phyloP scores from a whole-genome alignment of 2,797 vertebrate genomes.

The Florisuga fusca region DNA sequence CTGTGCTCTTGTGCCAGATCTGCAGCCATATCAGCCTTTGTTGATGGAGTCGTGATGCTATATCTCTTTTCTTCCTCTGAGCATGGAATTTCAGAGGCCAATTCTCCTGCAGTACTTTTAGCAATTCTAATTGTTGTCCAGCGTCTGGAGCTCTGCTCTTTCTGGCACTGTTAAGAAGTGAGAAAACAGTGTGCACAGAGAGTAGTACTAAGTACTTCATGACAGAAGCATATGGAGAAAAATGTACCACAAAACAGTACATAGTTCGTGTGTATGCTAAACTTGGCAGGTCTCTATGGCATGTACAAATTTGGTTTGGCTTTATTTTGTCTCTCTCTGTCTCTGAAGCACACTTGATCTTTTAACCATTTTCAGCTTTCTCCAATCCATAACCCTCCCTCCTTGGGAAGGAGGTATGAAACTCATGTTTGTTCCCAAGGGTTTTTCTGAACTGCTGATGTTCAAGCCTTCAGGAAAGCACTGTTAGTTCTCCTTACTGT shows the following conservation, averaged over 20 bases:
- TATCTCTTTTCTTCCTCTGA: not conserved
- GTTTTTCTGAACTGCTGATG: not conserved
- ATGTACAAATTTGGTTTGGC: not conserved
- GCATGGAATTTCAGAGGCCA: not conserved
- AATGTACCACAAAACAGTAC: not conserved
- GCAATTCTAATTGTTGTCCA: conserved; percentile 50
- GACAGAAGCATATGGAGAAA: not conserved
- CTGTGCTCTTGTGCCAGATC: not conserved
- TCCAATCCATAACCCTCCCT: not conserved
- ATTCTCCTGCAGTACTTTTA: conserved; percentile 4
- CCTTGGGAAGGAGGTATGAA: not conserved
- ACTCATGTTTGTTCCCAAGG: not conserved
- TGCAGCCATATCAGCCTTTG: not conserved
- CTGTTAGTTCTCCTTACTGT: not conserved
- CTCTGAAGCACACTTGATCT: not conserved
- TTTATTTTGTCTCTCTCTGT: not conserved
- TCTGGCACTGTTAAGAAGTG: not conserved
- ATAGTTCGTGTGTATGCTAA: not conserved
- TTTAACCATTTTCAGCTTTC: not conserved
- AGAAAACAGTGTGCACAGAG: conserved; percentile 11
- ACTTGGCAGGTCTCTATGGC: not conserved
- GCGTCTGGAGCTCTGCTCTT: conserved; percentile 34
- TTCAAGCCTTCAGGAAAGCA: not conserved
- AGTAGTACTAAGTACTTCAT: not conserved
- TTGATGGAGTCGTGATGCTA: not conserved